phyloP scores from a whole-genome alignment of 2,888 invertebrate species.

The Rotaria macrura region DNA sequence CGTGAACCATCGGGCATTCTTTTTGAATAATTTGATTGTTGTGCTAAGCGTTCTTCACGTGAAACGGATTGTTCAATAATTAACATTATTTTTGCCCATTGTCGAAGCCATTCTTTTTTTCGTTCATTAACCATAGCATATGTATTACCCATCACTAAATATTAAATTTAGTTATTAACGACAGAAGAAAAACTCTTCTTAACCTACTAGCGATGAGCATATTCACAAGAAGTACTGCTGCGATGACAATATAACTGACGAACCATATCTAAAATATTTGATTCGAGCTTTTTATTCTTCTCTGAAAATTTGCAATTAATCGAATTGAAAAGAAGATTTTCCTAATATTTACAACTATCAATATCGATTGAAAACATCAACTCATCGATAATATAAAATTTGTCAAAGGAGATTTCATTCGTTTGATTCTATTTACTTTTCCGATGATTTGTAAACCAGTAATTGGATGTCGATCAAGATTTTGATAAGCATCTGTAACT shows the following conservation, averaged over 20 bases:
- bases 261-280: background rate
- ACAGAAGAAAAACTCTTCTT: too few relatives aligned
- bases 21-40: constrained; percentile 80
- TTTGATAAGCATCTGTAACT: constrained; percentile 15
- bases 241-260: background rate
- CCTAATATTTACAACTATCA: too few relatives aligned
- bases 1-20: constrained; percentile 60
- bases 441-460: background rate
- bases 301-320: too few relatives aligned
- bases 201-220: background rate
- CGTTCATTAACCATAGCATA: constrained; percentile 87
- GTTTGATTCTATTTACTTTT: background rate
- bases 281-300: too few relatives aligned
- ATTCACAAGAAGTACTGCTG: constrained; percentile 6
- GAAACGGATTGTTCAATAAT: constrained; percentile 89
- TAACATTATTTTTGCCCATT: constrained; percentile 91
- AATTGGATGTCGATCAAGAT: background rate
- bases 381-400: too few relatives aligned
- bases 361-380: too few relatives aligned
- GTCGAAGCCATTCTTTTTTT: constrained; percentile 89
- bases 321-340: too few relatives aligned
- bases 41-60: constrained; percentile 71
- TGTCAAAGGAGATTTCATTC: background rate
- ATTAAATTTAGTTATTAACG: too few relatives aligned
- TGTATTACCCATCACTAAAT: constrained; percentile 14